These are phyloP conservation scores for Drusus annulatus DNA, from an alignment of 1,140 invertebrate species.

Conservation along the genomic window DNA sequence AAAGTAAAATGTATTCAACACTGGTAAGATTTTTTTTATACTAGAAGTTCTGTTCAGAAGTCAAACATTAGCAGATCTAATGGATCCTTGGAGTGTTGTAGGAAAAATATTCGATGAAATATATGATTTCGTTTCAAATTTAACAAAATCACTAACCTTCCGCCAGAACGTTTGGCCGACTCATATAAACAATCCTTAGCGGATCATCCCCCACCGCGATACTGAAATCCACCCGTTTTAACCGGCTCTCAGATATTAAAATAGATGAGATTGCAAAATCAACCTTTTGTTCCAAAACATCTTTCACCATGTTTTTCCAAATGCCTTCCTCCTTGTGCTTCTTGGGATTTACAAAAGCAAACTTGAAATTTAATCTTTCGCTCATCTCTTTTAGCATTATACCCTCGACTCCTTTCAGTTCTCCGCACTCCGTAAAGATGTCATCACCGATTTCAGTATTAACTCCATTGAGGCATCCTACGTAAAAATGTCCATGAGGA, in stretches of 20 bases:
- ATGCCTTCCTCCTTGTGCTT: slow-evolving; percentile 9
- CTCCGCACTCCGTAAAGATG: slow-evolving; percentile 5
- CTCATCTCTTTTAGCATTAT: slow-evolving; percentile 35
- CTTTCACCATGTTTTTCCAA: slow-evolving; percentile 48
- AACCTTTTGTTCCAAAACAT: slow-evolving; percentile 37
- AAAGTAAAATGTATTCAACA: background rate
- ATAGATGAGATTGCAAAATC: slow-evolving; percentile 53
- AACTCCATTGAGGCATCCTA: slow-evolving; percentile 26
- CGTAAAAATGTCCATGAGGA: slow-evolving; percentile 2
- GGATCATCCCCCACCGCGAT: slow-evolving; percentile 43
- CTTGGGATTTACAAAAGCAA: slow-evolving; percentile 37
- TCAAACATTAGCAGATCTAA: too few relatives aligned
- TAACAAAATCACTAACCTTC: slow-evolving; percentile 16
- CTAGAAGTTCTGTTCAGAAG: too few relatives aligned
- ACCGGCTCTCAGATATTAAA: slow-evolving; percentile 37
- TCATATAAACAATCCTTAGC: slow-evolving; percentile 42
- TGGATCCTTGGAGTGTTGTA: too few relatives aligned
- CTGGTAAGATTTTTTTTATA: background rate
- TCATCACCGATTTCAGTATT: background rate
- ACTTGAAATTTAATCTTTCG: slow-evolving; percentile 44
- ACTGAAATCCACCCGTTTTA: slow-evolving; percentile 39
- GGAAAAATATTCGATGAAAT: too few relatives aligned
- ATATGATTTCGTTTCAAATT: too few relatives aligned
- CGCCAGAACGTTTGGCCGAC: slow-evolving; percentile 20
- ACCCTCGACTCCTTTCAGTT: slow-evolving; percentile 37